Base-by-base conservation (phyloP, 2,888 invertebrate species). In the Fissipunctia ypsillon region DNA sequence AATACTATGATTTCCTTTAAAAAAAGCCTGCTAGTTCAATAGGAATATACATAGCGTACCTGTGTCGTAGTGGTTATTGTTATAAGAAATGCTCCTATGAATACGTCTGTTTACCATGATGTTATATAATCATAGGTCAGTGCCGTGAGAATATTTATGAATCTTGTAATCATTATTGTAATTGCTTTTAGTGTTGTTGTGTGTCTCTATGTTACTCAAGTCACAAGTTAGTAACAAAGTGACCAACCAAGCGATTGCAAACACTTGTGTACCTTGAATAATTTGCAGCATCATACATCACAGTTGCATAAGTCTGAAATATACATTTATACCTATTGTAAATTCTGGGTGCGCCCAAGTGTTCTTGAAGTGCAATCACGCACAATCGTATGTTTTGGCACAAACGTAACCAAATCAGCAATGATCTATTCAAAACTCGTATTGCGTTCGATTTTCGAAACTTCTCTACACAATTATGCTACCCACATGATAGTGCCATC, bases 371-470 rank as follows among this genome's bases (percentile, higher is more conserved):
- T 85, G 70, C 73, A 70, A 76, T 71, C 85, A 87, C 84, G 83
- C 69, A 66, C 70, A 81, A 71, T 81, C 52, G 66, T 85, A 87
- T 88, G 83, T 88, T 88, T 90, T 89, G 87, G 86, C 88, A 87
- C 80, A 69, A 78, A 73, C 75, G 72, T 71, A 64, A 83, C 61
- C 70, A 86, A 87, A 88, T 73, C 69, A 86, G 76, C 85, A 82
- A 89, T 90, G 71, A 84, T 83, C 76, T 78, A 93, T 93, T 90
- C 92, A 81, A 72, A 69, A 56, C 83, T 86, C 90, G 91, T 92
- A 88, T 84, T 75, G 81, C 84, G 89, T 85, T 86, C 89, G 88
- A 90, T 89, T 93, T 94, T 93, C 93, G 92, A 93, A 94, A 93
- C 87, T 78, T 65, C 50, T 80, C 75, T 52, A 86, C 72, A 80